A percentile compares a stretch with the other conserved stretches of the same genome.
phyloP scores from a whole-genome alignment of 2,797 vertebrate genomes.

The Halcyon smyrnensis region DNA sequence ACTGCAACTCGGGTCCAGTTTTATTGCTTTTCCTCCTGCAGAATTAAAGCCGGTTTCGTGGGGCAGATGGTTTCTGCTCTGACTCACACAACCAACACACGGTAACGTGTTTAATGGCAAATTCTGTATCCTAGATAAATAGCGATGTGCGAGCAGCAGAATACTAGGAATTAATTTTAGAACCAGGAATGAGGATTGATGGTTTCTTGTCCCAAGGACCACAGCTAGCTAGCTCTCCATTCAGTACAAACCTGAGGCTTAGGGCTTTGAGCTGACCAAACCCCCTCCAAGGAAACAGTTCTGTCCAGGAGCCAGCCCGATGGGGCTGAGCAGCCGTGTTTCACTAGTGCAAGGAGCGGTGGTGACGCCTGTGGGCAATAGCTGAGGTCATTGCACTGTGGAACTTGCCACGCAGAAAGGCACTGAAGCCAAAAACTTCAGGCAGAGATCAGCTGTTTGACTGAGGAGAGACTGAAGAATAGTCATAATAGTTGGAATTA shows the following conservation, averaged over 20 bases:
- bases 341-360: neutral
- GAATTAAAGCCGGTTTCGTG: constrained; percentile 10
- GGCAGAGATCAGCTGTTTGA: neutral
- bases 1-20: neutral
- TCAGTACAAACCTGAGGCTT: neutral
- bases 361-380: neutral
- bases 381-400: neutral
- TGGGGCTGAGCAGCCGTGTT: neutral
- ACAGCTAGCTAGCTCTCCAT: neutral
- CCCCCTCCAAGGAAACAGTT: neutral
- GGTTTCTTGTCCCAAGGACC: neutral
- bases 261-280: neutral
- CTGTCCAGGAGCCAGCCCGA: neutral
- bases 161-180: neutral
- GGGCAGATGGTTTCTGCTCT: constrained; percentile 50
- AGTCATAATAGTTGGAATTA: neutral
- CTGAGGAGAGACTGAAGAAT: neutral
- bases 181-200: neutral
- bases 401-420: neutral
- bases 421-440: neutral
- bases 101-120: constrained; percentile 2
- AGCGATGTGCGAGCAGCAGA: neutral
- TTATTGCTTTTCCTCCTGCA: constrained; percentile 43
- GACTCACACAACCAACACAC: constrained; percentile 9
- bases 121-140: neutral